A percentile compares a stretch with the other conserved stretches of the same genome.
Evolutionary conservation across 2,113 vertebrate species (phyloP).

Genomic region (Oxyruncus cristatus): DNA sequence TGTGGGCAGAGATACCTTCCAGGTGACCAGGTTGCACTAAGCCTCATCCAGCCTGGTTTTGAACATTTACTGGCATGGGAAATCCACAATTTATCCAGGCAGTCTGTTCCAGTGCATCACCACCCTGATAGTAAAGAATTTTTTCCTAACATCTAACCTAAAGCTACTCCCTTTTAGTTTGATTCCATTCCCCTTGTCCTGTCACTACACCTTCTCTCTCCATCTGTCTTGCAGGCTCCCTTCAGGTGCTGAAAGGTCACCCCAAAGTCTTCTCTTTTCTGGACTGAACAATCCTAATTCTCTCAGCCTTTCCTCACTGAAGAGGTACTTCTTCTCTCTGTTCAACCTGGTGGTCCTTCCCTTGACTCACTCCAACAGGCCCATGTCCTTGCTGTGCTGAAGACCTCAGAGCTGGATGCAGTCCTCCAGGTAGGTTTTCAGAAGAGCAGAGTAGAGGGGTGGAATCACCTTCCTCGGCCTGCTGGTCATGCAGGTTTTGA

Average conservation of each 20-base stretch:
- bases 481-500: not conserved
- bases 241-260: not conserved
- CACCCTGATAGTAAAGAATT: not conserved
- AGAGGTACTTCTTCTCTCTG: not conserved
- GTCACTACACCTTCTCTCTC: too few species aligned
- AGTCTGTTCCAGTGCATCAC: not conserved
- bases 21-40: not conserved
- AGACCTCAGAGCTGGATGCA: not conserved
- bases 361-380: not conserved
- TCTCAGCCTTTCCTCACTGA: not conserved
- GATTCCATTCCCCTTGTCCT: not conserved
- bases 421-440: rapidly evolving
- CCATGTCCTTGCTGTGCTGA: not conserved
- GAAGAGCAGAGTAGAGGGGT: not conserved
- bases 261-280: not conserved
- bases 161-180: not conserved
- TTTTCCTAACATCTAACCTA: not conserved
- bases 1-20: not conserved
- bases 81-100: not conserved
- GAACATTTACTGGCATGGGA: rapidly evolving
- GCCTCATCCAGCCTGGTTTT: too few species aligned
- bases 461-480: rapidly evolving
- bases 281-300: not conserved
- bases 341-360: not conserved
- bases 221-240: not conserved